Base-by-base conservation (phyloP, 2,888 invertebrate genomes). In the Brenthis ino region DNA sequence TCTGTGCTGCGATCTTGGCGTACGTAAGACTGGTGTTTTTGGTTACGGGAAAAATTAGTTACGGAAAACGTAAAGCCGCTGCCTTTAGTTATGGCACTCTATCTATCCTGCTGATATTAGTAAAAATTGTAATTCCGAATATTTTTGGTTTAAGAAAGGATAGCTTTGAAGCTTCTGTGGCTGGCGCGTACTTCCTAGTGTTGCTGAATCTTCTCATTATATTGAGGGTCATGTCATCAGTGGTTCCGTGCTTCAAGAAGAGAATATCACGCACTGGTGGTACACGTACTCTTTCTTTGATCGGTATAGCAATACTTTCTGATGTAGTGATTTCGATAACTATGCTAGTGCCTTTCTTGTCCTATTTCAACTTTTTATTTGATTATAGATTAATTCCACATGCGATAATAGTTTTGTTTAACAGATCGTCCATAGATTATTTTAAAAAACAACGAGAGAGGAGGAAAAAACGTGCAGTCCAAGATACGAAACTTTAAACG, bases 1-100 rank as follows among this genome's bases (percentile, higher is more conserved):
- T 75, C 8, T 76, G 75, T 48, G 72, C 76, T 12, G 64, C 73
- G 1, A 24, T 76, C 5, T 57, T 74, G 12, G 75, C 76, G 3
- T 77, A 76, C 55, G 12, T 68, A 1, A 75, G 71, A 43, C 57
- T 77, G 14, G 77, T 76, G 6, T 33, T 76, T 6, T 8, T 74
- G 16, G 68, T 72, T 50, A 68, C 67, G 0, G 74, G 72, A 11
- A 76, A 72, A 48, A 71, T 75, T 5, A 74, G 71, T 33, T 71
- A 57, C 13, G 75, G 69, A 43, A 77, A 75, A 33, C 70, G 69
- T 37, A 74, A 65, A 47, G 66, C 74, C 3, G 48, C 67, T 8
- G 20, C 57, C 0, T 68, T 74, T 4, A 69, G 69, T n/a, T 74
- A 68, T 33, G 69, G 73, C 0, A 67, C 61, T 12, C 33, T 72